Percentiles rank a stretch among this genome's conserved stretches.
Conservation (phyloP, 2,888 invertebrate genomes). For the Xanthia togata region DNA sequence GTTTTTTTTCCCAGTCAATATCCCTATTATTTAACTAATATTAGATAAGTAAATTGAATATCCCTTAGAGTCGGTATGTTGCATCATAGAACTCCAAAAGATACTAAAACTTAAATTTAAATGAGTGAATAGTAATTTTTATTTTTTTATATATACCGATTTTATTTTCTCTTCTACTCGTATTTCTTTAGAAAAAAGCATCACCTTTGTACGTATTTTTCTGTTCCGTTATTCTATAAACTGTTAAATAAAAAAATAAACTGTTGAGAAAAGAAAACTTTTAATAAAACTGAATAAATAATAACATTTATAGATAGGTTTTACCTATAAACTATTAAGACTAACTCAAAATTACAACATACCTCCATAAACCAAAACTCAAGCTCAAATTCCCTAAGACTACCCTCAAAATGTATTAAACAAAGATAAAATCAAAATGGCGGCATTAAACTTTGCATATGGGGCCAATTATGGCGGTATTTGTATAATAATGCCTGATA, state of each 20-base stretch:
- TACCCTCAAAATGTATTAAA: slow-evolving; percentile 82
- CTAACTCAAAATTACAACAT: slow-evolving; percentile 1
- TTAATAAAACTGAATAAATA: not conserved
- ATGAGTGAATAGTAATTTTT: too few species aligned
- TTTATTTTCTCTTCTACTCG: too few species aligned
- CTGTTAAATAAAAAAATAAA: too few species aligned
- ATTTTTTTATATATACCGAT: too few species aligned
- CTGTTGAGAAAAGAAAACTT: too few species aligned
- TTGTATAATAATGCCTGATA: slow-evolving; percentile 84
- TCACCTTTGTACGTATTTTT: too few species aligned
- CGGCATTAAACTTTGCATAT: slow-evolving; percentile 88
- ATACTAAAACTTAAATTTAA: too few species aligned
- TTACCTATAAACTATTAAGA: not conserved
- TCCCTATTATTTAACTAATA: not conserved
- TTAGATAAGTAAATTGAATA: not conserved
- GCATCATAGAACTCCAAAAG: too few species aligned
- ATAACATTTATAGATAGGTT: not conserved
- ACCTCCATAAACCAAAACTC: slow-evolving; percentile 4
- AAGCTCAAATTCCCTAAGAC: slow-evolving; percentile 54
- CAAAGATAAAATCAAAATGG: slow-evolving; percentile 83
- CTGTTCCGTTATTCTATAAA: too few species aligned
- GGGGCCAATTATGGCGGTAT: slow-evolving; percentile 85
- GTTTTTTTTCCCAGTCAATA: too few species aligned
- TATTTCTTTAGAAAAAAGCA: too few species aligned
- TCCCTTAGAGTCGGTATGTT: not conserved